Conservation (phyloP, 2,888 invertebrate genomes). For the Pachymerium ferrugineum region DNA sequence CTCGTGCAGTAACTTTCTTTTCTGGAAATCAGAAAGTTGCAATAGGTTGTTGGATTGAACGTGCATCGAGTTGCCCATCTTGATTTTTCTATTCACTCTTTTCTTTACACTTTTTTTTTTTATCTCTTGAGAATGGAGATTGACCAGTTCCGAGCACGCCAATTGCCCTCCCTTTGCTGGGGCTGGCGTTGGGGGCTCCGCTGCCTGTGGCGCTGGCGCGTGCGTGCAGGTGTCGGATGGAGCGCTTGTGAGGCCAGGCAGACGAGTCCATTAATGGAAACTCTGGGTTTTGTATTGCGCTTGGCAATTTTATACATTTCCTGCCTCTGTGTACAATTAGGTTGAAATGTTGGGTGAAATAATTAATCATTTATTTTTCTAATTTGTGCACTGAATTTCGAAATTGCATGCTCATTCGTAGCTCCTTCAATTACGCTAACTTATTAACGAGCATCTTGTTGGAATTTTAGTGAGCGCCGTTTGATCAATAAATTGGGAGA, state of each 20-base stretch:
- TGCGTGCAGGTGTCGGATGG: slow-evolving; percentile 23
- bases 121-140: neutral
- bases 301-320: slow-evolving; percentile 15
- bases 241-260: slow-evolving; percentile 25
- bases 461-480: neutral
- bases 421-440: neutral
- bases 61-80: slow-evolving; percentile 32
- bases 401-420: neutral
- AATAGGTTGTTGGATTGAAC: slow-evolving; percentile 26
- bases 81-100: no score
- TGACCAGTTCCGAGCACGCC: neutral
- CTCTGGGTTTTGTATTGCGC: neutral
- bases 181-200: slow-evolving; percentile 12
- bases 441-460: slow-evolving; percentile 26
- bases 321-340: neutral
- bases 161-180: slow-evolving; percentile 14
- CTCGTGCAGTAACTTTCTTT: slow-evolving; percentile 82
- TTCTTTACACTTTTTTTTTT: no score
- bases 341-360: slow-evolving; percentile 8
- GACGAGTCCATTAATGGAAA: slow-evolving; percentile 22
- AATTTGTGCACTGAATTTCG: neutral
- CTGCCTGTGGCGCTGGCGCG: slow-evolving; percentile 18
- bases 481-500: neutral
- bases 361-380: neutral
- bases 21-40: slow-evolving; percentile 67